A percentile compares a stretch with the other conserved stretches of the same genome.
Conservation (phyloP, 2,888 invertebrate genomes). For the Philonicus albiceps region DNA sequence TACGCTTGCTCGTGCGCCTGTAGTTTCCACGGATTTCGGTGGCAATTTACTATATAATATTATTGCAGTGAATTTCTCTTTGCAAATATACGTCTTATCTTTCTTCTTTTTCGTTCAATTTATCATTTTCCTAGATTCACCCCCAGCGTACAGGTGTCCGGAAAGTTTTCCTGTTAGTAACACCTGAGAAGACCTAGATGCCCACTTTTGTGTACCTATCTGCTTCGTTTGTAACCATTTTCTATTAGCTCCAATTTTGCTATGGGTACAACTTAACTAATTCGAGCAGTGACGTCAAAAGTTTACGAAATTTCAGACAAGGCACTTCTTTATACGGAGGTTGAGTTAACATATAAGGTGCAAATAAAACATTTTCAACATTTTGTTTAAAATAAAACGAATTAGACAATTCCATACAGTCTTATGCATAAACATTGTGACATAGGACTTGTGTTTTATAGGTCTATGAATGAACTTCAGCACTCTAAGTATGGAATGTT, state of each 20-base stretch:
- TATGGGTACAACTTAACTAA: neutral
- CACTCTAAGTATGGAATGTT: too few relatives aligned
- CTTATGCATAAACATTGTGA: too few relatives aligned
- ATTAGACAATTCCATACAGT: too few relatives aligned
- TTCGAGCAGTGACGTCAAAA: neutral
- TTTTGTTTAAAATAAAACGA: too few relatives aligned
- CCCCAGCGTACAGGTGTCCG: neutral
- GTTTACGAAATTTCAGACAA: too few relatives aligned
- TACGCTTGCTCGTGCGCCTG: neutral
- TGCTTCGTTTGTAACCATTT: neutral
- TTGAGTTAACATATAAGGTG: too few relatives aligned
- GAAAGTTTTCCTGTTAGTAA: neutral
- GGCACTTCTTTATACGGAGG: too few relatives aligned
- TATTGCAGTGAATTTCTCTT: neutral
- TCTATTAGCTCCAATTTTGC: neutral
- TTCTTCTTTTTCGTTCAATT: neutral
- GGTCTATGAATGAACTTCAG: too few relatives aligned
- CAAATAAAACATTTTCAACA: too few relatives aligned
- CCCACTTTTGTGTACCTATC: neutral
- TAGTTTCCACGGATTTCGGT: neutral
- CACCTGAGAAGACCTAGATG: neutral
- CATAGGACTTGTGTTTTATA: too few relatives aligned
- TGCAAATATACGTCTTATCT: constrained; percentile 17
- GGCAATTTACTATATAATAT: neutral
- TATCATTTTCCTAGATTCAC: neutral